Conservation (phyloP, 2,888 invertebrate genomes). For the Tanaodytes sp. region DNA sequence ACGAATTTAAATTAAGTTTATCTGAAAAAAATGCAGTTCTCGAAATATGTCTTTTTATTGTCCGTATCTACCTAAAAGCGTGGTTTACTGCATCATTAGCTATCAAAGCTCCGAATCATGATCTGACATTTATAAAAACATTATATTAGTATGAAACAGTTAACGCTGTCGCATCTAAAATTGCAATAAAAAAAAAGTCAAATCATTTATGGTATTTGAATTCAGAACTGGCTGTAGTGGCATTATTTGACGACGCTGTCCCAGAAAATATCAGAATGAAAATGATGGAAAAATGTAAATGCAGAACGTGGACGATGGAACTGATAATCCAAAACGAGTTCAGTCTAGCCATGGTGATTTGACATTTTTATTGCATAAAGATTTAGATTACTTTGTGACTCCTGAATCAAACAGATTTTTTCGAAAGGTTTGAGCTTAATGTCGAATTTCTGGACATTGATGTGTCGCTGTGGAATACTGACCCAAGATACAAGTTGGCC, state of each 20-base stretch:
- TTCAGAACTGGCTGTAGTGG: neutral
- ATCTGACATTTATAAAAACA: constrained; percentile 41
- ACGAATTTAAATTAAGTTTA: constrained; percentile 24
- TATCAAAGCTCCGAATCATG: constrained; percentile 30
- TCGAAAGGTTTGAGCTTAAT: constrained; percentile 1
- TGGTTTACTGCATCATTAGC: constrained; percentile 27
- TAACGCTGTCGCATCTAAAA: neutral
- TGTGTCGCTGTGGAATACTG: neutral
- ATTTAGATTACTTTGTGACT: neutral
- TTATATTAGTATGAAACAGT: constrained; percentile 18
- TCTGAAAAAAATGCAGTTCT: constrained; percentile 24
- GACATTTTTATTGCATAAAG: neutral
- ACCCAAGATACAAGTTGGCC: neutral
- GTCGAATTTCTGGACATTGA: constrained; percentile 1
- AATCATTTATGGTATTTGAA: constrained; percentile 9
- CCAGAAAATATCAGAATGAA: neutral
- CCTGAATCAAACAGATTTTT: constrained; percentile 1
- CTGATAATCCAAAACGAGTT: constrained; percentile 17
- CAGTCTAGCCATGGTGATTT: constrained; percentile 11
- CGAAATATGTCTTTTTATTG: constrained; percentile 47
- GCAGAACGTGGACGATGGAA: neutral
- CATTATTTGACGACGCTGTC: constrained; percentile 3
- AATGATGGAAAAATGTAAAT: constrained; percentile 2
- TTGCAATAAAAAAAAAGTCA: neutral
- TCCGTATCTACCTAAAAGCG: constrained; percentile 11